Evolutionary conservation across 2,113 vertebrate genomes (phyloP), one percentile per base, ranked within the genome.

Genomic region (Campylomormyrus tamandua): DNA sequence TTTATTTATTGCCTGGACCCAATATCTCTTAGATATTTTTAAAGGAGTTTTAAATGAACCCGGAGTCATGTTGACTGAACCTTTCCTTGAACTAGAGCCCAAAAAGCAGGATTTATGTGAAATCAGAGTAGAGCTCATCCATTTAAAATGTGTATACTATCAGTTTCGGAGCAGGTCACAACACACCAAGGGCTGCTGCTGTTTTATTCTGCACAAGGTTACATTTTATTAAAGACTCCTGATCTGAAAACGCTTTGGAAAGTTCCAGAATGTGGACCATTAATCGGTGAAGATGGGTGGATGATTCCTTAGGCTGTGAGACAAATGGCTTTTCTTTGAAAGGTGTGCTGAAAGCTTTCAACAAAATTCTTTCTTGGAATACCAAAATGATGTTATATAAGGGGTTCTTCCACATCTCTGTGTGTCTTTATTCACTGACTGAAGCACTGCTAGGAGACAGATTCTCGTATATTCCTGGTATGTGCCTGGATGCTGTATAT

Each of bases 401-500:
- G 35, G 80, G 10, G 89, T 42, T 46, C 52, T 48, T 46, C 24
- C 52, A 56, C 10, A 46, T 45, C 17, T 85, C 10, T 85, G 53
- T 56, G 46, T 39, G 83, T 58, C 5, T 21, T 56, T 1, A 45
- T 39, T 19, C 31, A 56, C 56, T 56, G 74, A 56, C 52, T 53
- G 27, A 83, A 52, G 80, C 89, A 85, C 42, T 62, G 89, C 77
- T 31, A 45, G 27, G 31, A 24, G 11, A 83, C 31, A 83, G 13
- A 83, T 45, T 58, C 53, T 89, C 19, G 7, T 83, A 66, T 19
- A 88, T 49, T 56, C 45, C 42, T 84, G 77, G 83, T 31, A 50
- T 89, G 89, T 62, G 80, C 89, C 77, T 85, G 80, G 24, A 46
- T 89, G 89, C 77, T 85, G 77, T 89, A 62, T 49, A 48, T 52